Percentiles rank a stretch among this genome's conserved stretches.
These are phyloP conservation scores for Itoplectis maculator DNA, from an alignment of 2,888 invertebrate genomes.

Conservation along the genomic window DNA sequence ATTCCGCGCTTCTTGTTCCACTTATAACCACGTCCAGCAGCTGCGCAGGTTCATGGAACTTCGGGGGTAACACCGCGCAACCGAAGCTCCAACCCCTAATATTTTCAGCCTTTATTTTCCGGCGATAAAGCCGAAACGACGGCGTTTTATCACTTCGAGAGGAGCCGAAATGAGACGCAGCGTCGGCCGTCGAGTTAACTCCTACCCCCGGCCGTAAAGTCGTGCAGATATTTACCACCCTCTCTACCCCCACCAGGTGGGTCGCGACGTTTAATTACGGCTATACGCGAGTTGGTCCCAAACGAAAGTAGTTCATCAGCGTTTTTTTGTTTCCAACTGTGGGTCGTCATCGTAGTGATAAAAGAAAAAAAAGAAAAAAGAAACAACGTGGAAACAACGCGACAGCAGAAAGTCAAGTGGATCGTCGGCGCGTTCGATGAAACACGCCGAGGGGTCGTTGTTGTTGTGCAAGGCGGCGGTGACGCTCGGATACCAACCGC, in stretches of 20 bases:
- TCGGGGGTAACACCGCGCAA: too few relatives aligned
- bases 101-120: not conserved
- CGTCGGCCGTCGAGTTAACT: not conserved
- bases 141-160: not conserved
- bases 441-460: conserved; percentile 5
- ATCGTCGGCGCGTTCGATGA: conserved; percentile 30
- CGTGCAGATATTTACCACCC: conserved; percentile 3
- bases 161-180: conserved; percentile 10
- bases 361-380: too few relatives aligned
- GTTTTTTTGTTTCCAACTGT: not conserved
- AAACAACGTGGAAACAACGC: conserved; percentile 17
- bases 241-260: too few relatives aligned
- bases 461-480: not conserved
- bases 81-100: too few relatives aligned
- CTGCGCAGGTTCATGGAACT: not conserved
- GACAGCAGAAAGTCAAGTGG: conserved; percentile 8
- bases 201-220: conserved; percentile 18
- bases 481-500: conserved; percentile 3
- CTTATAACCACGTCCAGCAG: not conserved
- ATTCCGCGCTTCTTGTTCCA: not conserved
- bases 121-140: not conserved
- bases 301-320: not conserved
- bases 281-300: not conserved
- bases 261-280: conserved; percentile 2
- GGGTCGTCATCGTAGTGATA: not conserved